Conservation (phyloP, 2,797 vertebrate species). For the Ctenosaura bakeri region DNA sequence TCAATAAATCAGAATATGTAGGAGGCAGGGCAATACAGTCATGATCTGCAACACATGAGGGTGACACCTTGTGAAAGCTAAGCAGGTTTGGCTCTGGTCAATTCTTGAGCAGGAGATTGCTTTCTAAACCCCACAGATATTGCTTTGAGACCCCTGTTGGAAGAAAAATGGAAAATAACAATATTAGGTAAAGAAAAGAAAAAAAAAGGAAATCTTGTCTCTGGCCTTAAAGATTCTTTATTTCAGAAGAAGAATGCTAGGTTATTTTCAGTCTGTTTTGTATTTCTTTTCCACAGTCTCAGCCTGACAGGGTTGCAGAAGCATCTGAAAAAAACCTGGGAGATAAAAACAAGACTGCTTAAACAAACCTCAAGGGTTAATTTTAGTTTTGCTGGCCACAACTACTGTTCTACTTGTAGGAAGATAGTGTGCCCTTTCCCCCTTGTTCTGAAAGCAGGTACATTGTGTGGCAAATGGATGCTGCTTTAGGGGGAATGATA, state of each 20-base stretch:
- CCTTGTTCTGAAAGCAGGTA: background rate
- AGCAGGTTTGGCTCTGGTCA: background rate
- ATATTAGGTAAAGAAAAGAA: background rate
- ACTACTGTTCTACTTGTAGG: background rate
- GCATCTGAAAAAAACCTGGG: background rate
- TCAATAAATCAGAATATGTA: background rate
- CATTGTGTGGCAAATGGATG: background rate
- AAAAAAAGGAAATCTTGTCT: background rate
- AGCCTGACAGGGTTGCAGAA: background rate
- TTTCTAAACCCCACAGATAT: background rate
- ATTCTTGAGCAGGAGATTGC: background rate
- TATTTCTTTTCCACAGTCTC: background rate
- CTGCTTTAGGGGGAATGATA: conserved; percentile 19
- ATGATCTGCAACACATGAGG: background rate
- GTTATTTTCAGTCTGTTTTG: background rate
- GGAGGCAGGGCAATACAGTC: background rate
- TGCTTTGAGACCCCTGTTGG: background rate
- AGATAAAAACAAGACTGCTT: background rate
- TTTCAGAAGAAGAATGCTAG: background rate
- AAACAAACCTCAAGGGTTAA: background rate
- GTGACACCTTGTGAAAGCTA: background rate
- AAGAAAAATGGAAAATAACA: background rate
- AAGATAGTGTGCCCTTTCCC: background rate
- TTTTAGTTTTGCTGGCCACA: background rate
- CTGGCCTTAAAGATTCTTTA: background rate